Evolutionary conservation across 64 coral and sea anemone genomes (phyloP).

Genomic region (Montipora foliosa): DNA sequence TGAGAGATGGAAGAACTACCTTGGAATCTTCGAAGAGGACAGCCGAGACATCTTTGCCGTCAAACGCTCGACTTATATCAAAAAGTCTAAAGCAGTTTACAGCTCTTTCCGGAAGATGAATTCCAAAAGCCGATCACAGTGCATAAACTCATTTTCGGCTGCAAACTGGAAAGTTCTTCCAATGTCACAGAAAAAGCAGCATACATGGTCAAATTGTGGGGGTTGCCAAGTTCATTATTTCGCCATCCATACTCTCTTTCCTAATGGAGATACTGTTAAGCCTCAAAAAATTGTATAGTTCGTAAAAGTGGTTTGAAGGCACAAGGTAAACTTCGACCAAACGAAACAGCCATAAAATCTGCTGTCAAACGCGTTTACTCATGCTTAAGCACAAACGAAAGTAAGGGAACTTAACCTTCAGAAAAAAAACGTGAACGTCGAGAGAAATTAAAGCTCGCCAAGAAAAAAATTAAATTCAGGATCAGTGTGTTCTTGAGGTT

Average conservation of each 20-base stretch:
- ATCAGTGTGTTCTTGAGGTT: background rate
- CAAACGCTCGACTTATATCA: background rate
- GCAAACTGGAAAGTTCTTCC: conserved; percentile 9
- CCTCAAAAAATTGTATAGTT: background rate
- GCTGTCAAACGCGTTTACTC: conserved; percentile 1
- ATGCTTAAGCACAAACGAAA: conserved; percentile 20
- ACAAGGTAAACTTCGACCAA: conserved; percentile 5
- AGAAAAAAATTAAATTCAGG: background rate
- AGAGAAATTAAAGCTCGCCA: background rate
- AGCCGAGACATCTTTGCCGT: background rate
- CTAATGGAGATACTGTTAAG: background rate
- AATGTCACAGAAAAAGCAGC: background rate
- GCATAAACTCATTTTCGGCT: background rate
- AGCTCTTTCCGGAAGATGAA: conserved; percentile 19
- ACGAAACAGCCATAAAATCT: conserved; percentile 12
- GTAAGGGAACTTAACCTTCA: background rate
- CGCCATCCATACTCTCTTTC: background rate
- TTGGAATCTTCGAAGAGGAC: background rate
- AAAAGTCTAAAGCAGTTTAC: background rate
- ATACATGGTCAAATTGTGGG: background rate
- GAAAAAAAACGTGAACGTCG: background rate
- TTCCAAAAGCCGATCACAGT: background rate
- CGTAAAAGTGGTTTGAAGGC: background rate
- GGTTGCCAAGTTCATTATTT: background rate
- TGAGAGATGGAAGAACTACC: conserved; percentile 4